Conservation (phyloP, 2,888 invertebrate species). For the Pristionchus maxplancki region DNA sequence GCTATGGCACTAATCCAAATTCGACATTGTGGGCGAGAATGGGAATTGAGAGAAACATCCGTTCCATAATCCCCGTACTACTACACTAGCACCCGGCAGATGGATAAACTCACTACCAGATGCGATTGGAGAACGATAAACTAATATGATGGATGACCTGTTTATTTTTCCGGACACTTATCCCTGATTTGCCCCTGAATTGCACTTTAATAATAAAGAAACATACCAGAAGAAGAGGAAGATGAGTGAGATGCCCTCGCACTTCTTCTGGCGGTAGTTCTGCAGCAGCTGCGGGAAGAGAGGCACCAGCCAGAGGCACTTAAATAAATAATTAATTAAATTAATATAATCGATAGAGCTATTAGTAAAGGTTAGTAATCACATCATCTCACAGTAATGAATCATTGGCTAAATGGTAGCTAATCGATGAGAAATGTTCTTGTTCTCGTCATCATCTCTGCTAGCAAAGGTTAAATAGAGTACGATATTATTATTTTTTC, state of each 20-base stretch:
- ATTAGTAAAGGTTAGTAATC: not conserved
- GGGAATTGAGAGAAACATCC: not conserved
- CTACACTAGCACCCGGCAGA: not conserved
- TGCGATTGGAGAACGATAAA: too few relatives aligned
- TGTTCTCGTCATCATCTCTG: not conserved
- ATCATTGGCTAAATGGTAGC: not conserved
- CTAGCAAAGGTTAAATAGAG: not conserved
- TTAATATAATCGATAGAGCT: not conserved
- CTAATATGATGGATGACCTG: too few relatives aligned
- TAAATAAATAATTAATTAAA: not conserved
- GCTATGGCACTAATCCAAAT: not conserved
- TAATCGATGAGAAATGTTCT: constrained; percentile 2
- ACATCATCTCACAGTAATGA: not conserved
- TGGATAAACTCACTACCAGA: too few relatives aligned
- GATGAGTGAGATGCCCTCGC: constrained; percentile 78
- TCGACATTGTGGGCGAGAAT: not conserved
- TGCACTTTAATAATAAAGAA: too few relatives aligned
- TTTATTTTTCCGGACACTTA: too few relatives aligned
- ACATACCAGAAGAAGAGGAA: constrained; percentile 79
- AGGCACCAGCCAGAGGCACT: constrained; percentile 70
- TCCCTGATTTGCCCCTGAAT: too few relatives aligned
- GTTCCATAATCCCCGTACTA: not conserved
- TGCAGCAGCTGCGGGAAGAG: constrained; percentile 77
- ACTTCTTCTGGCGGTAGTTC: constrained; percentile 75
- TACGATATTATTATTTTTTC: too few relatives aligned